Base-by-base conservation (phyloP, 2,888 invertebrate genomes). In the Podotricha telesiphe region DNA sequence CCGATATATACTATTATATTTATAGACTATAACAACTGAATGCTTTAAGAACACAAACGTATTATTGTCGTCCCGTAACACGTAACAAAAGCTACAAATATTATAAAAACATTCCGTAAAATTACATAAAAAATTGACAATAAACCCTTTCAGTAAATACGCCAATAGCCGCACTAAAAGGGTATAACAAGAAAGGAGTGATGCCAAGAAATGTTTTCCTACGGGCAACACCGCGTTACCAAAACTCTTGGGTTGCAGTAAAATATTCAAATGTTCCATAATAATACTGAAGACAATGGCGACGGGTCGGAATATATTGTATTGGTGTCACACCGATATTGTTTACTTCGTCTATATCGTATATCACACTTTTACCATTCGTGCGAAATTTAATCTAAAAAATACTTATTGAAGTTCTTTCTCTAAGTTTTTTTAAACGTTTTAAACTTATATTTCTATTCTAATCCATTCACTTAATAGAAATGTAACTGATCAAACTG, bases 221-320 rank as follows among this genome's bases (percentile, higher is more conserved):
- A 63, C 19, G 45, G 50, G 48, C 62, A 79, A 82, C 83, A 80
- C 80, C 76, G 78, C 76, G 79, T 82, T 78, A 77, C 75, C 76
- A 78, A 79, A 79, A 74, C 76, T 77, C 75, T 70, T 71, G 77
- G 79, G 80, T 78, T 53, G 45, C 45, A 74, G 78, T 82, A 82
- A 85, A 85, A 83, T 86, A 86, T 87, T 87, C 84, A 85, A 84
- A 86, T 82, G 78, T 76, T 77, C 78, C 76, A 81, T 80, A 83
- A 85, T 82, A 84, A 80, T 67, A 70, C 59, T 70, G 67, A 67
- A 70, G 67, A 70, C 70, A 64, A 70, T 58, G 67, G 47, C 63
- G 28, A 34, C 37, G 63, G 63, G 67, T 70, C 59, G 67, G 58
- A 53, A 59, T 67, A 63, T 56, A 42, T 15, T 59, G 51, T 64